Base-by-base conservation (phyloP, 2,113 vertebrate species). In the Otus sunia region DNA sequence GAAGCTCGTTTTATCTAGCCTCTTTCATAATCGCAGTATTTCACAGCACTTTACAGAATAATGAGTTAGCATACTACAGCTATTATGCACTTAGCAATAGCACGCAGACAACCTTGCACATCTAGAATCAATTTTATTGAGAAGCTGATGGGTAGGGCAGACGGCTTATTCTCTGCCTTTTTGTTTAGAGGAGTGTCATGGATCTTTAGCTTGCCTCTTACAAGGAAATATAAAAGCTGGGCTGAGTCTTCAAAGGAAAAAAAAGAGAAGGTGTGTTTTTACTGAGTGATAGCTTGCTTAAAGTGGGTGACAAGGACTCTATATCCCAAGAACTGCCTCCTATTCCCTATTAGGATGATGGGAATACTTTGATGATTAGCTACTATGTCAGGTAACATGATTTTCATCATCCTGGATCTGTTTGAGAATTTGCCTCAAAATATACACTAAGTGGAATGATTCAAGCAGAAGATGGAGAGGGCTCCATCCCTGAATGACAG, bases 41-140 rank as follows among this genome's bases (percentile, higher is more conserved):
- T 88, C 92, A 95, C 63, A 92, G 91, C 86, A 90, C 86, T 93
- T 94, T 30, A 74, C 41, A 76, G 96, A 91, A 95, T 84, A 96
- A 97, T 83, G 84, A 91, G 74, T 85, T 94, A 89, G 79, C 81
- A 77, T 66, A 53, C 78, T 72, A 43, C 91, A 89, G 91, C 89
- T 94, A 94, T 97, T 94, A 94, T 55, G 82, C 73, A 80, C 76
- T 90, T 94, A 94, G 91, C 78, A 77, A 81, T 92, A 88, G 69
- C 7, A 0, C 47, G 27, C 72, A 90, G 78, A 87, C 88, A 96
- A 80, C 88, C 89, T 88, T 90, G 66, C 63, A 77, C 13, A 2
- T 72, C 79, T 58, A 89, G 76, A 90, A 95, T 94, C 93, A 92
- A 91, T 92, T 78, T 88, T 80, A 91, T 86, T 82, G 88, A 95